A percentile compares a stretch with the other conserved stretches of the same genome.
These are phyloP conservation scores for Cotesia congregata DNA, from an alignment of 2,888 invertebrate genomes.

Conservation along the genomic window DNA sequence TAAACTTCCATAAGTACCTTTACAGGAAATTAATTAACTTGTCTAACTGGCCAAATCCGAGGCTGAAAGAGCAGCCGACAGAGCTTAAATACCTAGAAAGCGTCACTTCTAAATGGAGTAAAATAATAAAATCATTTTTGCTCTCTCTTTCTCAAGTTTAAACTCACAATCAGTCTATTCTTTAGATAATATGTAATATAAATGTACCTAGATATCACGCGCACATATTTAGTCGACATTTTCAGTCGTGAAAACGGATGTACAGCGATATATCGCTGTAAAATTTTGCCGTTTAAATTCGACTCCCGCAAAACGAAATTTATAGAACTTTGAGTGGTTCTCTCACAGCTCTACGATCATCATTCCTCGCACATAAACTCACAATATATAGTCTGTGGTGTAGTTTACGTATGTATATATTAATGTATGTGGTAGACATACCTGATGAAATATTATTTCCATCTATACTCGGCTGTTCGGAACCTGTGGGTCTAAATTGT, in stretches of 20 bases:
- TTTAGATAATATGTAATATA: not conserved
- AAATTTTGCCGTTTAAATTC: constrained; percentile 32
- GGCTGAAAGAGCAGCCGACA: not conserved
- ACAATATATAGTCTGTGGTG: not conserved
- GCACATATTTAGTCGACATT: constrained; percentile 17
- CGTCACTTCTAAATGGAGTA: not conserved
- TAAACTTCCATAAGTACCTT: not conserved
- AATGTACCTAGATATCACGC: not conserved
- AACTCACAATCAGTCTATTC: not conserved
- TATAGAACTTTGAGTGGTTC: constrained; percentile 25
- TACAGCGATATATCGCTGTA: constrained; percentile 12
- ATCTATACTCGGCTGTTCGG: not conserved
- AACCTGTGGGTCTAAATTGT: not conserved
- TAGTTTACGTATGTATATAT: not conserved
- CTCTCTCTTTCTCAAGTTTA: not conserved
- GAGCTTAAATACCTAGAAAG: not conserved
- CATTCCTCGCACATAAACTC: constrained; percentile 5
- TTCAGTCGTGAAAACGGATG: not conserved
- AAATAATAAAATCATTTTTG: not conserved
- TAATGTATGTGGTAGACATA: not conserved
- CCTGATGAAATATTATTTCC: constrained; percentile 33
- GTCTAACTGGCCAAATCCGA: not conserved
- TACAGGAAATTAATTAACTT: not conserved
- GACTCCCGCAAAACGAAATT: constrained; percentile 29
- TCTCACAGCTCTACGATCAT: constrained; percentile 16